These are phyloP conservation scores for Lucilia cuprina DNA, from an alignment of 1,140 invertebrate genomes.

Conservation along the genomic window DNA sequence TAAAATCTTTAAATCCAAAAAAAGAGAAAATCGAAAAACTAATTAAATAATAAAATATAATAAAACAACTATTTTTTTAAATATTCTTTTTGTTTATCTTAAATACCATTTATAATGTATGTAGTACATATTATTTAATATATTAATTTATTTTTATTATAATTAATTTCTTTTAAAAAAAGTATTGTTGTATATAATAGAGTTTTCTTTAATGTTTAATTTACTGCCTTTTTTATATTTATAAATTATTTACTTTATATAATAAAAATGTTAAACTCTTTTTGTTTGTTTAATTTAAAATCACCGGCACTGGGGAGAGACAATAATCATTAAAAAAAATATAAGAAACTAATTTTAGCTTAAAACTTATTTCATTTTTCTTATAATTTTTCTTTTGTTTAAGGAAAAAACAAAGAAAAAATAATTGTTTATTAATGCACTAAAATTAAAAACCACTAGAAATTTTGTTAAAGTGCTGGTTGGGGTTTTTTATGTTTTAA, in stretches of 20 bases:
- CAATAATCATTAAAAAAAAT: not conserved
- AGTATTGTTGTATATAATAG: not conserved
- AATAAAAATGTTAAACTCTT: too few species aligned
- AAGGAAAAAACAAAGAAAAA: not conserved
- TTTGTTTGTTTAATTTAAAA: not conserved
- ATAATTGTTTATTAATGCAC: not conserved
- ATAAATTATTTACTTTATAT: constrained; percentile 8
- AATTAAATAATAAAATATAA: constrained; percentile 35
- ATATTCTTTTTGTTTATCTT: constrained; percentile 1
- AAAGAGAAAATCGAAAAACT: not conserved
- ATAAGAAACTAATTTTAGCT: not conserved
- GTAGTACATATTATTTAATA: constrained; percentile 14
- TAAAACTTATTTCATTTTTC: not conserved
- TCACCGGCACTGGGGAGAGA: constrained; percentile 23
- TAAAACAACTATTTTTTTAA: constrained; percentile 32
- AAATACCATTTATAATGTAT: constrained; percentile 37
- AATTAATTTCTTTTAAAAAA: not conserved
- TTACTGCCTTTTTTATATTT: constrained; percentile 30
- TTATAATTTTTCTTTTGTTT: not conserved
- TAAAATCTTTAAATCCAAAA: constrained; percentile 22
- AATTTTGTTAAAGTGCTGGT: not conserved
- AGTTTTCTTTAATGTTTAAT: not conserved
- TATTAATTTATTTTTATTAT: constrained; percentile 10
- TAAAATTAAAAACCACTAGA: not conserved
- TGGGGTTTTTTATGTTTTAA: not conserved